A percentile compares a stretch with the other conserved stretches of the same genome.
phyloP scores from a whole-genome alignment of 2,797 vertebrate genomes.

The Siniperca undulata region DNA sequence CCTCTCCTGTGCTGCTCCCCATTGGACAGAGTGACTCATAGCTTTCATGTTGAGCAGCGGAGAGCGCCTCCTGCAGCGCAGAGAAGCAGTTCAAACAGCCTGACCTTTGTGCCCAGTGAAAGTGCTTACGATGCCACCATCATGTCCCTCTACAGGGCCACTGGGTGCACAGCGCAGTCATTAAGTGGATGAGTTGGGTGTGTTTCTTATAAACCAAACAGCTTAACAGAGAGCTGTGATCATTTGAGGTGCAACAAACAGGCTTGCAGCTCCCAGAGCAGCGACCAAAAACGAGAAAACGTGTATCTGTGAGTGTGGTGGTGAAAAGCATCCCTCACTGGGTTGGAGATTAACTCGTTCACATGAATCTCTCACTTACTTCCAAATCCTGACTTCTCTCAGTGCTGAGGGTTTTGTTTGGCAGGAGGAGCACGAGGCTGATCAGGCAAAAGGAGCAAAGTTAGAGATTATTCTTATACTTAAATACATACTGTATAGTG shows the following conservation, averaged over 20 bases:
- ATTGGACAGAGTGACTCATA: conserved; percentile 65
- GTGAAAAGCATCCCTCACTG: conserved; percentile 4
- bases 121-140: conserved; percentile 42
- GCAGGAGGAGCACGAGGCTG: conserved; percentile 13
- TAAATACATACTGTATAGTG: background rate
- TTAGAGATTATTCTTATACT: background rate
- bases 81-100: conserved; percentile 78
- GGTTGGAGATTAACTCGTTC: conserved; percentile 39
- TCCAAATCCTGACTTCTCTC: conserved; percentile 61
- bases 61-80: conserved; percentile 70
- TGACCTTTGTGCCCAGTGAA: conserved; percentile 80
- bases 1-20: conserved; percentile 67
- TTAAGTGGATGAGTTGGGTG: background rate
- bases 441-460: background rate
- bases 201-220: conserved; percentile 13
- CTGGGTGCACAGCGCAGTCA: background rate
- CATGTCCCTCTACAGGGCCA: conserved; percentile 29
- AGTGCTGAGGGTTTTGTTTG: conserved; percentile 50
- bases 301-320: conserved; percentile 1
- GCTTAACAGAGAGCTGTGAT: conserved; percentile 7
- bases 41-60: conserved; percentile 78
- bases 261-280: conserved; percentile 7
- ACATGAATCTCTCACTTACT: conserved; percentile 65
- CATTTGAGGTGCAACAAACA: conserved; percentile 18
- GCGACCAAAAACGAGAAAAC: background rate